Base-by-base conservation (phyloP, 2,113 vertebrate species). In the Platycercus adscitus region DNA sequence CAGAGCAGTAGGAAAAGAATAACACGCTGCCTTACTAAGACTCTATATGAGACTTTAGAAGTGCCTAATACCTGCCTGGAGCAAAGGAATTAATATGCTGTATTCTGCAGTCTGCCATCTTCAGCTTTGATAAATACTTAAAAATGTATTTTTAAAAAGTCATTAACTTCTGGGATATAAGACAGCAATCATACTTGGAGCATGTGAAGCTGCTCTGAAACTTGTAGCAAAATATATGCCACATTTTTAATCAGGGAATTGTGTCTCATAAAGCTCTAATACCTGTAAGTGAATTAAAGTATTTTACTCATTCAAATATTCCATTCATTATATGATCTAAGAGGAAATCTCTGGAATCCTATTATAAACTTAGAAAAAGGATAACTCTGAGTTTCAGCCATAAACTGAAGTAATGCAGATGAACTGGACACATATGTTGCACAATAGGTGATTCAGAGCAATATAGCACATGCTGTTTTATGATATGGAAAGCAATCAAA, bases 401-500 rank as follows among this genome's bases (percentile, higher is more conserved):
- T 98, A 98, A 98, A 99, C 98, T 98, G 98, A 98, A 99, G 98
- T 98, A 99, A 98, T 98, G 97, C 98, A 98, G 99, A 98, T 98
- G 98, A 99, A 98, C 98, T 98, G 98, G 98, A 98, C 98, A 98
- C 98, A 98, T 98, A 98, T 98, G 98, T 98, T 98, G 98, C 98
- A 99, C 98, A 98, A 99, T 98, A 98, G 98, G 98, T 98, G 98
- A 98, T 98, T 98, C 98, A 98, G 98, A 99, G 99, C 98, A 99
- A 99, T 99, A 99, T 99, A 99, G 99, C 98, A 98, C 98, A 98
- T 98, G 98, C 98, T 98, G 98, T 99, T 99, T 99, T 98, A 98
- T 99, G 99, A 99, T 98, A 98, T 98, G 98, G 98, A 98, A 98
- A 98, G 98, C 99, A 99, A 99, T 99, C 99, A 99, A 99, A 98